phyloP scores from a whole-genome alignment of 2,888 invertebrate genomes.

The Thysanoteuthis rhombus region DNA sequence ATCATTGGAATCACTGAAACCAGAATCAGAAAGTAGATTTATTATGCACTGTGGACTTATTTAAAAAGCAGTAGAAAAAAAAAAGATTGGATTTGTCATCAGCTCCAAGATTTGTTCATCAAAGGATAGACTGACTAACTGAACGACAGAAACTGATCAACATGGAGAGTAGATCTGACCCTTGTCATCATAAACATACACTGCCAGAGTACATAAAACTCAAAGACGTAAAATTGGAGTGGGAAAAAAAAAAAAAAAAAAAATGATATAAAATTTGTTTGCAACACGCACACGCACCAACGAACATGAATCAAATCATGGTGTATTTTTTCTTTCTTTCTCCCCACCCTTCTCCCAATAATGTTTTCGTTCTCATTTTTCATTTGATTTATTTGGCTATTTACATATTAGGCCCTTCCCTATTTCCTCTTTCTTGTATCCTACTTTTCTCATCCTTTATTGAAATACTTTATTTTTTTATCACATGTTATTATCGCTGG shows the following conservation, averaged over 20 bases:
- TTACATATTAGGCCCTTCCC: not conserved
- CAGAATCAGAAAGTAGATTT: not conserved
- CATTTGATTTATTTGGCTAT: not conserved
- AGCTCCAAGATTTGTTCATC: not conserved
- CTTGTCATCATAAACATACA: not conserved
- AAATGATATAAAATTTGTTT: not conserved
- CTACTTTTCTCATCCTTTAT: too few relatives aligned
- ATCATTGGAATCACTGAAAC: not conserved
- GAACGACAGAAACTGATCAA: not conserved
- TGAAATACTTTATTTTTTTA: constrained; percentile 12
- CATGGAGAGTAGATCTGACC: not conserved
- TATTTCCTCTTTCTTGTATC: not conserved
- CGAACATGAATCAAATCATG: not conserved
- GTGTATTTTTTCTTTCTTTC: not conserved
- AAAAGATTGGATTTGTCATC: not conserved
- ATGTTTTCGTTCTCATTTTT: not conserved
- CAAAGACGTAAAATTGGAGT: not conserved
- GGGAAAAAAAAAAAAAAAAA: not conserved
- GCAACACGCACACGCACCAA: constrained; percentile 12
- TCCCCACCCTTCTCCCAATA: not conserved
- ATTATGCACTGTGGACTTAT: not conserved
- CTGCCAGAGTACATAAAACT: not conserved
- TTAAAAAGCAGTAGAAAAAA: not conserved
- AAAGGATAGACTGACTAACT: not conserved
- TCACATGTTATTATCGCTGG: not conserved